Evolutionary conservation across 2,888 invertebrate species (phyloP).

Genomic region (Vandiemenella viatica): DNA sequence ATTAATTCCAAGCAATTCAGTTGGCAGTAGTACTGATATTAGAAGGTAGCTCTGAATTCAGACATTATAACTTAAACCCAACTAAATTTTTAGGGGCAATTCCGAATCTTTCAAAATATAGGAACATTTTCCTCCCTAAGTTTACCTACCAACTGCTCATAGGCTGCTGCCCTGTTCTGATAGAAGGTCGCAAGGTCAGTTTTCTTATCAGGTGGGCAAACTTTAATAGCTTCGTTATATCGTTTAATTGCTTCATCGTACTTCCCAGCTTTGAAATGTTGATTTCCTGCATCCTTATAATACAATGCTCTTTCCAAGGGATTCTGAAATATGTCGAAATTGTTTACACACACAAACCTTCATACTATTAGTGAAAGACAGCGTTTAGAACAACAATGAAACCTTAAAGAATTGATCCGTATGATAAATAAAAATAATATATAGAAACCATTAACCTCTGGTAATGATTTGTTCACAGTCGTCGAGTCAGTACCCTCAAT

Average conservation of each 20-base stretch:
- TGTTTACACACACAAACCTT: background rate
- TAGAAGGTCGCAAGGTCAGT: conserved; percentile 78
- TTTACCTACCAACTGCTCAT: conserved; percentile 64
- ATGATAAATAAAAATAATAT: no score
- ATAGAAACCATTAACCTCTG: conserved; percentile 28
- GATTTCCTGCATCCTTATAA: conserved; percentile 79
- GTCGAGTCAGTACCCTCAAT: conserved; percentile 25
- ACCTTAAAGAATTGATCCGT: no score
- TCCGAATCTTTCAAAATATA: no score
- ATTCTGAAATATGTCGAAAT: conserved; percentile 28
- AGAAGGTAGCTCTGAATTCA: no score
- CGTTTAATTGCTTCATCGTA: conserved; percentile 79
- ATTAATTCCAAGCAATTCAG: no score
- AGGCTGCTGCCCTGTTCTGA: conserved; percentile 90
- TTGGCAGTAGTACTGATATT: no score
- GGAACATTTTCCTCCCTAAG: no score
- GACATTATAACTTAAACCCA: no score
- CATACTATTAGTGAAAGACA: no score
- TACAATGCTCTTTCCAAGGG: conserved; percentile 59
- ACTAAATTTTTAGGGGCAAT: no score
- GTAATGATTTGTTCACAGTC: conserved; percentile 25
- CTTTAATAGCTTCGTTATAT: conserved; percentile 86
- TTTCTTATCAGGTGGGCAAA: conserved; percentile 58
- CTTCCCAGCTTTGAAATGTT: conserved; percentile 67
- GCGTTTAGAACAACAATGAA: no score